Base-by-base conservation (phyloP, 1,140 invertebrate species). In the Monomorium pharaonis region DNA sequence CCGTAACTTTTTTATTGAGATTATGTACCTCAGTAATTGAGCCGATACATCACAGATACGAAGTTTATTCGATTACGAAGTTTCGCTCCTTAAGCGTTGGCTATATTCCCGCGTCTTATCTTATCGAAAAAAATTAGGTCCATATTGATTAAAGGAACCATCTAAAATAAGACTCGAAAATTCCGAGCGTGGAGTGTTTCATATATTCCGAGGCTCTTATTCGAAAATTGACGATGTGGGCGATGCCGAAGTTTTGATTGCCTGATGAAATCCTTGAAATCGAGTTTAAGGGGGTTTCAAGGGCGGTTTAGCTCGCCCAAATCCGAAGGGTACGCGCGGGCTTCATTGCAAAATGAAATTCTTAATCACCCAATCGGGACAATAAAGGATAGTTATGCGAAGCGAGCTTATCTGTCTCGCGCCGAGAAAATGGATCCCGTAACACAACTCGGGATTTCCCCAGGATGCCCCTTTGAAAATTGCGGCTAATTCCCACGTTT, bases 381-480 rank as follows among this genome's bases (percentile, higher is more conserved):
- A 70, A 81, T 27, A 70, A 21, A 42, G 6, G 10, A 42, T 30
- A 54, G 21, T 37, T n/a, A 5, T 6, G 27, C 30, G 44, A 16
- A 27, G 33, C 60, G 12, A 69, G 14, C 21, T 80, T 33, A 69
- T 42, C 47, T 67, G 60, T 21, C 18, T 77, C 24, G 14, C n/a
- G n/a, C 0, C 42, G n/a, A 69, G 33, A 2, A 80, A 80, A 70
- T 16, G 16, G 18, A 80, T 69, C 12, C 49, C 21, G 2, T 69
- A 69, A 80, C 24, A 12, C 24, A 70, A 49, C n/a, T n/a, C n/a
- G n/a, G n/a, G 56, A 27, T 69, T 80, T 80, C 24, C 49, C 49
- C n/a, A 47, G 56, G 63, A 70, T 44, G n/a, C 16, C 16, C 27
- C 65, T 72, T 58, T 21, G 37, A 81, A 72, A 72, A 81, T 72